Evolutionary conservation across 1,140 invertebrate genomes (phyloP), one percentile per base, ranked within the genome.

Genomic region (Pissodes strobi): DNA sequence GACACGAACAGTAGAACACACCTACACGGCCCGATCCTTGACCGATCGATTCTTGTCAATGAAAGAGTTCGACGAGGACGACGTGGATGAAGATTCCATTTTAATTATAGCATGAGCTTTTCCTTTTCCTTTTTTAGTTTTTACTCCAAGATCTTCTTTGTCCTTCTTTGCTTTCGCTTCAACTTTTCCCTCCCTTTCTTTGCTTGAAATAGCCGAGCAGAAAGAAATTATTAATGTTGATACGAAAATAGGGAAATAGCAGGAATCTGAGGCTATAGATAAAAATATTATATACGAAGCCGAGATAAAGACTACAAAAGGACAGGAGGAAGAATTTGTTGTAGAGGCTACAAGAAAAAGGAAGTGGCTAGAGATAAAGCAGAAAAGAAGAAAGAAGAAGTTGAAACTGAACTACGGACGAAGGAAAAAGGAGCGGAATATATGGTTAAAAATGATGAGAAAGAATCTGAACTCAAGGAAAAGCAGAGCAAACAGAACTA

Each of bases 321-420:
- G 51, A 17, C 25, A 18, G 13, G n/a, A n/a, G n/a, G 30, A 63
- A 43, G 55, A 57, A 39, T 38, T 25, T 22, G 48, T 17, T 52
- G 21, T 18, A 21, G 46, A 43, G 53, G 30, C 34, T 56, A 21
- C 6, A 57, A 62, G 57, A 15, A 53, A 56, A 45, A 71, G 19
- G 55, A 22, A 1, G 30, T 67, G 45, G 38, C 38, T 15, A 61
- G 55, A 34, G 23, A 0, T 18, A 49, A n/a, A n/a, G n/a, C n/a
- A n/a, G n/a, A n/a, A n/a, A n/a, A n/a, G n/a, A n/a, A n/a, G n/a
- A n/a, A n/a, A 25, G 15, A 22, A 23, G 25, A 57, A 72, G 55
- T 59, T n/a, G n/a, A n/a, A 70, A 63, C 63, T 67, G 66, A n/a
- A n/a, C 39, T 49, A 59, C 23, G 68, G 63, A 22, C 67, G 72